phyloP scores from a whole-genome alignment of 64 coral and sea anemone genomes.

The Catalaphyllia jardinei region DNA sequence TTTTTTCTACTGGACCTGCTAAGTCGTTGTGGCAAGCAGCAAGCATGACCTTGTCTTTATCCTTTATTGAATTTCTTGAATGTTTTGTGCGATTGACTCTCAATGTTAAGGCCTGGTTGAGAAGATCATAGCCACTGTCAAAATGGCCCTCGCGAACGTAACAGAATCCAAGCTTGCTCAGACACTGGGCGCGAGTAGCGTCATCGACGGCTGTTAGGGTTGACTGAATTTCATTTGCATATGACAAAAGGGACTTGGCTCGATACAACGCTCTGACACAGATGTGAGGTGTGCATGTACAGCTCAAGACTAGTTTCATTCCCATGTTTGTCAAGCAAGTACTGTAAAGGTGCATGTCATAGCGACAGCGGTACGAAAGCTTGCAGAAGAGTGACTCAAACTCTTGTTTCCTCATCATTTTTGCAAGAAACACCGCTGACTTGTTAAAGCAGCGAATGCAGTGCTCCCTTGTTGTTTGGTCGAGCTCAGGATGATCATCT shows the following conservation, averaged over 20 bases:
- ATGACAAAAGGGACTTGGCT: background rate
- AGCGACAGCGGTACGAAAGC: constrained; percentile 17
- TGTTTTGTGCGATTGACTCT: background rate
- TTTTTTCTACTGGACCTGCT: constrained; percentile 16
- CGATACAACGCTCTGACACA: constrained; percentile 17
- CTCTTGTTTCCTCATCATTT: constrained; percentile 41
- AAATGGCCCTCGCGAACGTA: background rate
- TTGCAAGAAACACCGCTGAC: constrained; percentile 50
- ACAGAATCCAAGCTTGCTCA: constrained; percentile 52
- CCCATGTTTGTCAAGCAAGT: constrained; percentile 37
- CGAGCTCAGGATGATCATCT: constrained; percentile 17
- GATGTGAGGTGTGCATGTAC: constrained; percentile 39
- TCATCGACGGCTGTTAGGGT: background rate
- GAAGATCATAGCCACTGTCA: background rate
- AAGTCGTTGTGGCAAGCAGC: constrained; percentile 47
- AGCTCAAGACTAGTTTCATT: constrained; percentile 54
- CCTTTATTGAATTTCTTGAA: background rate
- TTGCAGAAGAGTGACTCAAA: constrained; percentile 43
- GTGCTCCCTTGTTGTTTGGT: background rate
- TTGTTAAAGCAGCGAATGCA: constrained; percentile 47
- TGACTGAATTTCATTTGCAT: constrained; percentile 25
- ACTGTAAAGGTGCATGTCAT: background rate
- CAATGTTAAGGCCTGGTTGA: background rate
- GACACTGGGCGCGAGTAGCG: constrained; percentile 51
- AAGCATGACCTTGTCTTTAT: constrained; percentile 17